Conservation (phyloP, 2,888 invertebrate species). For the Agonum fuliginosum region DNA sequence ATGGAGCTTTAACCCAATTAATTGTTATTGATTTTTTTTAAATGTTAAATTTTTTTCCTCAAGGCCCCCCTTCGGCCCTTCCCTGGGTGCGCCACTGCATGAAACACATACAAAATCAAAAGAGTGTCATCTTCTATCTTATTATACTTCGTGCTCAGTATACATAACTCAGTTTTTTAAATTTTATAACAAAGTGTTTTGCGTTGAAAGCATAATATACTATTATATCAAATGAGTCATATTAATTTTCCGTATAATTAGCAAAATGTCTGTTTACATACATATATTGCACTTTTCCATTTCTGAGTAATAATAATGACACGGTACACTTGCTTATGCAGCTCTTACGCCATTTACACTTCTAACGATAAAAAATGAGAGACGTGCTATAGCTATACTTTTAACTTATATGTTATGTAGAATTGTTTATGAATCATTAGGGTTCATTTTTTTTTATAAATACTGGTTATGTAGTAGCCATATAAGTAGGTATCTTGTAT, state of each 20-base stretch:
- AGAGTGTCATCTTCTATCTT: no score
- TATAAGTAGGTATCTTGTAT: not conserved
- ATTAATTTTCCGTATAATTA: not conserved
- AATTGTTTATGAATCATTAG: conserved; percentile 32
- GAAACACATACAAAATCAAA: no score
- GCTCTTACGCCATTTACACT: no score
- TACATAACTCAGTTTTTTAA: not conserved
- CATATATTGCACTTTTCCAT: conserved; percentile 8
- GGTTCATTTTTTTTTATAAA: not conserved
- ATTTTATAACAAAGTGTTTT: not conserved
- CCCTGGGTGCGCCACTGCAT: no score
- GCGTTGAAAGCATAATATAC: not conserved
- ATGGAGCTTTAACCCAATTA: no score
- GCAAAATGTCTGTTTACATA: not conserved
- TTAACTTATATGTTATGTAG: conserved; percentile 15
- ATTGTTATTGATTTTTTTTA: no score
- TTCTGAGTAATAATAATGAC: not conserved
- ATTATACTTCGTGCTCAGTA: no score
- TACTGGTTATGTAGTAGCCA: not conserved
- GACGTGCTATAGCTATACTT: no score
- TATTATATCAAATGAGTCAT: not conserved
- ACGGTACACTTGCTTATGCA: not conserved
- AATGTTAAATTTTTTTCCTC: no score
- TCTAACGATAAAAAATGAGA: no score
- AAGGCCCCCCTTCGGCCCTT: no score